Evolutionary conservation across 2,797 vertebrate genomes (phyloP), one percentile per base, ranked within the genome.

Genomic region (Meriones psammophilus): DNA sequence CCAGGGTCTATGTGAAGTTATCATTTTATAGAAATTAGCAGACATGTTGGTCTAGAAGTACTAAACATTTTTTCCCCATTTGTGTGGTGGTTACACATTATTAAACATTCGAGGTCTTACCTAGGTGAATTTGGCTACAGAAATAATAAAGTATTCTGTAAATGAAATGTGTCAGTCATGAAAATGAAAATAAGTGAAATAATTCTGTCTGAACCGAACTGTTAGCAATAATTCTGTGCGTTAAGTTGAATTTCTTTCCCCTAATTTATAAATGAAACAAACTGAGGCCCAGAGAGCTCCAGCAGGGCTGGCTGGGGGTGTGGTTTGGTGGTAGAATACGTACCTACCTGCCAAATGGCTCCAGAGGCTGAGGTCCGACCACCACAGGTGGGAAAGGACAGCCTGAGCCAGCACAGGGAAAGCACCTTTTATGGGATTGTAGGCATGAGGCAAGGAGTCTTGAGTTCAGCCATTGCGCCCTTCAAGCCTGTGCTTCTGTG

Each of bases 21-120:
- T 8, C 68, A 73, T 50, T 60, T 98, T 99, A 98, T 98, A 98
- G 98, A 98, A 98, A 98, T 99, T 98, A 98, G 98, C 98, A 99
- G 99, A 98, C 98, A 98, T 99, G 98, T 98, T 98, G 98, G 98
- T 98, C 98, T 98, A 99, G 98, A 99, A 99, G 98, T 97, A 26
- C 39, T 88, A 88, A 88, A 60, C 71, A 14, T 4, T 13, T 62
- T 88, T 88, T 33, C 7, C 36, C 14, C 39, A 22, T 88, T 62
- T 60, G 54, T 76, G 74, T 26, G 74, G 8, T 69, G 46, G 33
- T 56, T 26, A 85, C n/a, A 73, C 85, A 10, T 58, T 73, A 58
- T 60, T 33, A 22, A 33, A 74, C 58, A 88, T 62, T 0, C 30
- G 9, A 88, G 50, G 24, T 88, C 56, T 88, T 76, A 33, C 30